A percentile compares a stretch with the other conserved stretches of the same genome.
Conservation (phyloP, 2,113 vertebrate genomes). For the Corythaeola cristata region DNA sequence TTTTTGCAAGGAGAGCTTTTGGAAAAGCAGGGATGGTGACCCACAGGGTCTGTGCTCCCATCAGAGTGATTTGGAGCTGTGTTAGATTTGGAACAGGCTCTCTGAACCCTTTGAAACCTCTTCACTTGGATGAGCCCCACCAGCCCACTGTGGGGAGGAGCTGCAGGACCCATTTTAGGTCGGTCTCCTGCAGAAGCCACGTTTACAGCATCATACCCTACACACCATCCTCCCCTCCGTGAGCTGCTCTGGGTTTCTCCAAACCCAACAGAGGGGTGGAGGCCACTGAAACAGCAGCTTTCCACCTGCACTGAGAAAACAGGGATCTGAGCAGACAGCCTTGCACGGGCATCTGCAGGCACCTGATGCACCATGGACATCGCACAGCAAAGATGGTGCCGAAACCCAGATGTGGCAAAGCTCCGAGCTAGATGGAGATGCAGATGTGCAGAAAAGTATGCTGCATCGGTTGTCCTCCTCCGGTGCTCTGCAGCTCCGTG, state of each 20-base stretch:
- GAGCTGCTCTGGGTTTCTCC: neutral
- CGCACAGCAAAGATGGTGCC: neutral
- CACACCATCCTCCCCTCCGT: fast-evolving
- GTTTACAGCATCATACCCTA: neutral
- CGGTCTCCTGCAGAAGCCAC: neutral
- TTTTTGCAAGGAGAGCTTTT: neutral
- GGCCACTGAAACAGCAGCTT: neutral
- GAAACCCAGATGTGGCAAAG: neutral
- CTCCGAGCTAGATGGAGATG: neutral
- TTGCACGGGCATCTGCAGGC: neutral
- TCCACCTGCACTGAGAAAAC: neutral
- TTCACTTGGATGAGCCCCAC: neutral
- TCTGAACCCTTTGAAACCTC: neutral
- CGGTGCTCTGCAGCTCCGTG: neutral
- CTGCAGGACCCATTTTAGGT: neutral
- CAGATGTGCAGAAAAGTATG: neutral
- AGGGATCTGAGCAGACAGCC: neutral
- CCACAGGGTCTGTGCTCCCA: neutral
- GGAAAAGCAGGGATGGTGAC: neutral
- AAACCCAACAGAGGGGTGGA: neutral
- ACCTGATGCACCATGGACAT: neutral
- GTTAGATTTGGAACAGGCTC: neutral
- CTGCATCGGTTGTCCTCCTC: neutral
- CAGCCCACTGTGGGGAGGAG: neutral
- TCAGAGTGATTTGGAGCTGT: fast-evolving